Evolutionary conservation across 2,797 vertebrate species (phyloP).

Genomic region (Todus mexicanus): DNA sequence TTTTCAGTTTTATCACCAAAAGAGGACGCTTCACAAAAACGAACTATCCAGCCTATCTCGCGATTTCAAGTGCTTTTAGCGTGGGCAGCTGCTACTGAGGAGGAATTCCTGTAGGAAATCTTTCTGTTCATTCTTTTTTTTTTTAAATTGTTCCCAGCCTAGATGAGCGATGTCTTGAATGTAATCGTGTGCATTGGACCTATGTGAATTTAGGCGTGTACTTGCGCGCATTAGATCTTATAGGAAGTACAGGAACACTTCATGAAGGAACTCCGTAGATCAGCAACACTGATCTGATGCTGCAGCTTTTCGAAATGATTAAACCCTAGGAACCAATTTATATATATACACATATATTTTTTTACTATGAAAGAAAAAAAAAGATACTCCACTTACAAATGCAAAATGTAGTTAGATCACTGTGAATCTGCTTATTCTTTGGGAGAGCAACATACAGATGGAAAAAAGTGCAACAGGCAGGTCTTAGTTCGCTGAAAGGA

Average conservation of each 20-base stretch:
- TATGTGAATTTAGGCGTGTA: not conserved
- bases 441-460: not conserved
- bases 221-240: not conserved
- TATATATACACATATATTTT: too few species aligned
- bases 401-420: not conserved
- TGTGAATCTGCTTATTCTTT: not conserved
- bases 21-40: not conserved
- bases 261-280: slow-evolving; percentile 27
- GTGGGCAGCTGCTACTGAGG: not conserved
- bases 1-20: not conserved
- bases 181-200: not conserved
- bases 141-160: not conserved
- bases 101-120: not conserved
- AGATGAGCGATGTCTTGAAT: not conserved
- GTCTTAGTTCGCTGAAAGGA: not conserved
- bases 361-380: not conserved
- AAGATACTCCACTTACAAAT: not conserved
- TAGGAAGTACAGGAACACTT: not conserved
- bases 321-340: slow-evolving; percentile 23
- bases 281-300: not conserved
- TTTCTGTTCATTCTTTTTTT: too few species aligned
- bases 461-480: not conserved
- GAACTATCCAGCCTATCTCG: not conserved
- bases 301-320: not conserved
- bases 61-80: not conserved